These are phyloP conservation scores for Aphidoletes aphidimyza DNA, from an alignment of 2,888 invertebrate species.

Conservation along the genomic window DNA sequence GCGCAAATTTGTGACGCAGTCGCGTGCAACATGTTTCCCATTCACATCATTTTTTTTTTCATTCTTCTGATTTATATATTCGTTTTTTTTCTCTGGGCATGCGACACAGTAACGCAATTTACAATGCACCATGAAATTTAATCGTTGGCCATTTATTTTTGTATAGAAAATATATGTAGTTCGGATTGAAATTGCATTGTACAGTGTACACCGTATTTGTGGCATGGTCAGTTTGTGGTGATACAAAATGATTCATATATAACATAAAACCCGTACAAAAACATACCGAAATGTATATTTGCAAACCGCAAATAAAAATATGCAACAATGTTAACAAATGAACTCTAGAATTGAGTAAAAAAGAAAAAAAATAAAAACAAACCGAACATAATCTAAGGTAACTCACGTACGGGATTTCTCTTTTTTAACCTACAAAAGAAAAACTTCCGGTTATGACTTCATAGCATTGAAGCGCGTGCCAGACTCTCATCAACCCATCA, in stretches of 20 bases:
- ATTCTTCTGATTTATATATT: not conserved
- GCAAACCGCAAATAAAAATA: no score
- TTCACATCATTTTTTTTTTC: not conserved
- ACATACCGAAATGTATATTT: no score
- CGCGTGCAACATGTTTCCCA: constrained; percentile 30
- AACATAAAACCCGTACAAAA: not conserved
- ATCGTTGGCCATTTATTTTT: not conserved
- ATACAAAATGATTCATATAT: constrained; percentile 2
- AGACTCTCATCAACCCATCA: not conserved
- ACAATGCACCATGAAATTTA: not conserved
- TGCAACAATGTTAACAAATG: not conserved
- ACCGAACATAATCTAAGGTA: not conserved
- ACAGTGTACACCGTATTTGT: no score
- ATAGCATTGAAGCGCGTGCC: not conserved
- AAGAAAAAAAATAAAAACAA: not conserved
- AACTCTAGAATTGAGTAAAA: no score
- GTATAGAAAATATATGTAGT: no score
- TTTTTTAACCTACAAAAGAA: constrained; percentile 16
- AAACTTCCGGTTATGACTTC: not conserved
- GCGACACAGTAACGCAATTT: not conserved
- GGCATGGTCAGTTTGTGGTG: not conserved
- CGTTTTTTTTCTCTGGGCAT: not conserved
- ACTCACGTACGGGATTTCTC: not conserved
- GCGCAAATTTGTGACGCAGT: not conserved
- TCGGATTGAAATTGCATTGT: not conserved